Evolutionary conservation across 2,797 vertebrate genomes (phyloP), one percentile per base, ranked within the genome.

Genomic region (Cebuella pygmaea): DNA sequence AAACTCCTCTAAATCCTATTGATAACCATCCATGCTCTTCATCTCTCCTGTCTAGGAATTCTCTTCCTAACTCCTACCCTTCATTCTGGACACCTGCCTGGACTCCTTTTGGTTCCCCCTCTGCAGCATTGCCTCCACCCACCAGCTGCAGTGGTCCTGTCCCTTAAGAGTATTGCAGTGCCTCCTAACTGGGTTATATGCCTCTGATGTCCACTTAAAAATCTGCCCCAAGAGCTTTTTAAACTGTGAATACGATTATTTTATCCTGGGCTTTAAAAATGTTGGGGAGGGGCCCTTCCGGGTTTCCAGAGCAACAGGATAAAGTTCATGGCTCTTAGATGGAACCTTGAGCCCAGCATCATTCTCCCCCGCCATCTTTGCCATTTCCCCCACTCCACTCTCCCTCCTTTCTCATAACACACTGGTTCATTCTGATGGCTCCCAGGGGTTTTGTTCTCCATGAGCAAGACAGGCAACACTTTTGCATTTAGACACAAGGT

Each of bases 211-310:
- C 74, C 24, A 2, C 46, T 50, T 84, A 94, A 92, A 41, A 88
- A 91, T 72, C 59, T 75, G 22, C 84, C 80, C 39, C 72, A 72
- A 95, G 30, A 82, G 30, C 33, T 83, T 86, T 94, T 94, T 12
- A 90, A 93, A 95, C 57, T 81, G 78, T 36, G 27, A 26, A 27
- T 83, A n/a, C 19, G 22, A 89, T 70, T 83, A 80, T 90, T 97
- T 97, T 22, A 85, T 78, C 52, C 26, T 52, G 36, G 55, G 20
- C 30, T 50, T 75, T 72, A 19, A 55, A 83, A n/a, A 5, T 15
- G 7, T 2, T 24, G 26, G 17, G 33, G 57, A 39, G 36, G 52
- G 10, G 36, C 11, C 33, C 39, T 13, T 92, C 17, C 90, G 81
- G 41, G 79, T 96, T 84, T 81, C 75, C 78, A 27, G 11, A 39